These are phyloP conservation scores for Heliconius himera DNA, from an alignment of 1,140 invertebrate species.

Conservation along the genomic window DNA sequence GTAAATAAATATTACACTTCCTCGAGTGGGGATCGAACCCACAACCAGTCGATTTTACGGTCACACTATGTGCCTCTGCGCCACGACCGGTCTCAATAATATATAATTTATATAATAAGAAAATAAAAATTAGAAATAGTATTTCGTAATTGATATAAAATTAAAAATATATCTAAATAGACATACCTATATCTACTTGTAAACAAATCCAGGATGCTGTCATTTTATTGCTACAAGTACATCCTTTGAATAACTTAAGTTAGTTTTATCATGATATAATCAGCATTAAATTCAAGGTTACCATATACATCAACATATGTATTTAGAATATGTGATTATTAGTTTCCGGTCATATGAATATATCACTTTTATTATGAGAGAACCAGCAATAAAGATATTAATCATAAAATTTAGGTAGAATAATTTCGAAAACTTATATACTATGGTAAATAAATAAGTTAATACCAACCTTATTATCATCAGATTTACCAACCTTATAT, in stretches of 20 bases:
- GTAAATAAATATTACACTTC: too few relatives aligned
- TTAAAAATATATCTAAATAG: not conserved
- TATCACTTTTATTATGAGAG: not conserved
- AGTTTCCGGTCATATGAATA: constrained; percentile 25
- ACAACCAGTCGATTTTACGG: too few relatives aligned
- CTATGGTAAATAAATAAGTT: too few relatives aligned
- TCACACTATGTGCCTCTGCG: too few relatives aligned
- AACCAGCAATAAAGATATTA: not conserved
- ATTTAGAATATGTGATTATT: constrained; percentile 27
- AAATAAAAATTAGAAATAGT: not conserved
- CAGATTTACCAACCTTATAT: too few relatives aligned
- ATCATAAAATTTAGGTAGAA: too few relatives aligned
- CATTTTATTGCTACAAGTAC: constrained; percentile 29
- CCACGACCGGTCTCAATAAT: too few relatives aligned
- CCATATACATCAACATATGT: constrained; percentile 22
- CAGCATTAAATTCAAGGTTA: constrained; percentile 42
- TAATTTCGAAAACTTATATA: too few relatives aligned
- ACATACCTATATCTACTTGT: not conserved
- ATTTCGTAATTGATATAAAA: not conserved
- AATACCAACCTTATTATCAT: too few relatives aligned
- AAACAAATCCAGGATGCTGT: constrained; percentile 15
- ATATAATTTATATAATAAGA: not conserved
- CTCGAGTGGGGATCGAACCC: too few relatives aligned
- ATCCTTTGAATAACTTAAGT: constrained; percentile 39
- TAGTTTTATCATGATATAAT: constrained; percentile 32